Percentiles rank a stretch among this genome's conserved stretches.
Evolutionary conservation across 2,113 vertebrate genomes (phyloP).

Genomic region (Bothrops jararaca): DNA sequence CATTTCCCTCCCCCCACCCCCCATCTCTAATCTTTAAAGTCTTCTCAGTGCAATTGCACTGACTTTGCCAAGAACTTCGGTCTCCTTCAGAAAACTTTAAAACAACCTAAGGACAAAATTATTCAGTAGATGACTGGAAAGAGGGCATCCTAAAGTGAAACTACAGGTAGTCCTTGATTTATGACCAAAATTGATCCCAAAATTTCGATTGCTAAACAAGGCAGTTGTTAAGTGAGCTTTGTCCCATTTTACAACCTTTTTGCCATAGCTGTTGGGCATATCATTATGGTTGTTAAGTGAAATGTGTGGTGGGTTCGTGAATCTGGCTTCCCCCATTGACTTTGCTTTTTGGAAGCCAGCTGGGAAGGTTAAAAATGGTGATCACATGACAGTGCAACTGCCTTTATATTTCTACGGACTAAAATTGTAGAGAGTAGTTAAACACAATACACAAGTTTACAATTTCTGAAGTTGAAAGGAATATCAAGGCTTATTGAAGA

Average conservation of each 20-base stretch:
- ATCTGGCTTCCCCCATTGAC: not conserved
- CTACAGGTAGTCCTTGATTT: not conserved
- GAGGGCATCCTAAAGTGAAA: not conserved
- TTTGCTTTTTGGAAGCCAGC: not conserved
- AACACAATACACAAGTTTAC: not conserved
- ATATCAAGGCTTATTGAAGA: not conserved
- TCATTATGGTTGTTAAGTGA: not conserved
- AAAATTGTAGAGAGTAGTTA: not conserved
- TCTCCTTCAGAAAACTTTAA: not conserved
- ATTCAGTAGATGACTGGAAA: not conserved
- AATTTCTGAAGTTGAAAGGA: not conserved
- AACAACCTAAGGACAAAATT: not conserved
- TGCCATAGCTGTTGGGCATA: not conserved
- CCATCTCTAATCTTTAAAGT: not conserved
- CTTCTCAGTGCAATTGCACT: not conserved
- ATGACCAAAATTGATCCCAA: not conserved
- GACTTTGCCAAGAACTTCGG: not conserved
- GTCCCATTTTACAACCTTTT: not conserved
- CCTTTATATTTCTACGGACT: not conserved
- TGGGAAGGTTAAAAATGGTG: not conserved
- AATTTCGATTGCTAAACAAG: not conserved
- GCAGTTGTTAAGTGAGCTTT: not conserved
- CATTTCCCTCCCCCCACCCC: accelerated
- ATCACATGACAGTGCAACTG: not conserved
- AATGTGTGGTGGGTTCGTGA: not conserved